Evolutionary conservation across 2,888 invertebrate species (phyloP), one percentile per base, ranked within the genome.

Genomic region (Mayetiola destructor): DNA sequence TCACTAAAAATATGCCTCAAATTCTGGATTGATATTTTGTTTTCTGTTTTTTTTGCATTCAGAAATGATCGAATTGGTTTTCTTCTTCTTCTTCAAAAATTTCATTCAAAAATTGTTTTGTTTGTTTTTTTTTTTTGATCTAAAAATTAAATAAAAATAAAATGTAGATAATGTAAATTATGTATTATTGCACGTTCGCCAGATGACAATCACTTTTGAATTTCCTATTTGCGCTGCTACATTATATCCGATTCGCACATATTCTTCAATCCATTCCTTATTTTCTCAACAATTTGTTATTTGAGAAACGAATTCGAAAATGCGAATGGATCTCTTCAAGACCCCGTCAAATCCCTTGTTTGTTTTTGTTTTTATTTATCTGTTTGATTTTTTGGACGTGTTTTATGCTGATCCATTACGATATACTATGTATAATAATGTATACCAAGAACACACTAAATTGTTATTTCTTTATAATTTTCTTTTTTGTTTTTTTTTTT

Each of bases 101-200:
- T 10, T 40, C 3, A 21, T 40, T 8, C 3, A 21, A 4, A 21
- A 21, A 10, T 39, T 39, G 39, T 39, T 36, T 5, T 36, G 4
- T 4, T 12, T 36, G 4, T 36, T 36, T 36, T 36, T 36, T 16
- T n/a, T 10, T 42, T 23, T 23, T 42, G 21, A n/a, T 42, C 48
- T 27, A 23, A 48, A 21, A 48, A 48, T 48, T 48, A 48, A n/a
- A 48, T 27, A 42, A 23, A n/a, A 18, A 18, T 42, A 48, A 53
- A 30, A 53, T 53, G 29, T 18, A n/a, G 32, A 32, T 53, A 53
- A 53, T 35, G 9, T 37, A 55, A 35, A 55, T 21, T 35, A 35
- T 56, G 63, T 62, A 63, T 65, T n/a, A 65, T 65, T 65, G 65
- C 65, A 65, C 65, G 63, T 64, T 64, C 64, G 64, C 65, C 65